A percentile compares a stretch with the other conserved stretches of the same genome.
Conservation (phyloP, 1,140 invertebrate species). For the Ruditapes philippinarum region DNA sequence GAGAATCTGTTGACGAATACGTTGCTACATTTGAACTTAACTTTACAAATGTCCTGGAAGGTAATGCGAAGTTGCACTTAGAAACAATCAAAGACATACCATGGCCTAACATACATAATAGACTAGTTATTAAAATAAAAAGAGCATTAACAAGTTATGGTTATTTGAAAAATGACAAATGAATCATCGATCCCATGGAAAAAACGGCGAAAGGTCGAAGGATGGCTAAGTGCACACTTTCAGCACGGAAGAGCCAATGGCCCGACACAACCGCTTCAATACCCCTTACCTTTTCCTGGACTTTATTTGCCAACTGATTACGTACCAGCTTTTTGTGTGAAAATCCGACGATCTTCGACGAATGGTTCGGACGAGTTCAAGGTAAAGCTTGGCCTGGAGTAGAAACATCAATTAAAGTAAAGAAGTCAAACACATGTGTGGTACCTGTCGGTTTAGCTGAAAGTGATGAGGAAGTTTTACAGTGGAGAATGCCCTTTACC, state of each 20-base stretch:
- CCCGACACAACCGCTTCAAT: background rate
- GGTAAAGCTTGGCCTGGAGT: background rate
- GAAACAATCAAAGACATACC: background rate
- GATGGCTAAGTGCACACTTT: background rate
- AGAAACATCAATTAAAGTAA: background rate
- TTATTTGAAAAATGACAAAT: background rate
- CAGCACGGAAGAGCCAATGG: background rate
- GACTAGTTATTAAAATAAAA: background rate
- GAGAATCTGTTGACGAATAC: too few species aligned
- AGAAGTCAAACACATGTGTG: too few species aligned
- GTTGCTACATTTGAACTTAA: background rate
- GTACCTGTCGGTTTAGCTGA: background rate
- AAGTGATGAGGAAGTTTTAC: background rate
- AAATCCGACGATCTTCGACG: background rate
- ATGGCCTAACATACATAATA: background rate
- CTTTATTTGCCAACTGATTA: background rate
- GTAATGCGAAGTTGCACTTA: background rate
- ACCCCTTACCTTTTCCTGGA: background rate
- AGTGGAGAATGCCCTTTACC: constrained; percentile 27
- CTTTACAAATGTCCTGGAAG: background rate
- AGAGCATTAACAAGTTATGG: background rate
- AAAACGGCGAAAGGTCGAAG: background rate
- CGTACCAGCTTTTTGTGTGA: background rate
- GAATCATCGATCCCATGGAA: background rate
- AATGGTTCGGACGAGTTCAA: background rate